phyloP scores from a whole-genome alignment of 2,888 invertebrate genomes.

The Limenitis camilla region DNA sequence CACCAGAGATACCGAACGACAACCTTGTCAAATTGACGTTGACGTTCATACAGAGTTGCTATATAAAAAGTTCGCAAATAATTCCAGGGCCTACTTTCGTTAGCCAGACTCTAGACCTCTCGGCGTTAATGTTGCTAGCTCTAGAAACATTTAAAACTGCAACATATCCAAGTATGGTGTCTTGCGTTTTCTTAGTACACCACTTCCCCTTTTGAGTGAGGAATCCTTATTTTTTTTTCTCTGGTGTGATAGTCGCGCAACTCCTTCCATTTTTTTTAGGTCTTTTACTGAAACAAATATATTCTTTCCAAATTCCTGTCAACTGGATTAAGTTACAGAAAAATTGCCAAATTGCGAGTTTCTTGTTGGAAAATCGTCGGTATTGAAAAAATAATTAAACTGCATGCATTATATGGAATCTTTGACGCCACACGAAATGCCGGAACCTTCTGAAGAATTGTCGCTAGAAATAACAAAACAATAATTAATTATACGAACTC shows the following conservation, averaged over 20 bases:
- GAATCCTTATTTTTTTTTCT: conserved; percentile 29
- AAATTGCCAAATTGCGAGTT: conserved; percentile 21
- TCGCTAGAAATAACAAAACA: no score
- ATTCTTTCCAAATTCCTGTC: conserved; percentile 21
- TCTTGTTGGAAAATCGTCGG: conserved; percentile 22
- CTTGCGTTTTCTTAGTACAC: conserved; percentile 24
- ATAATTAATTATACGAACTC: no score
- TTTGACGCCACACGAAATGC: conserved; percentile 14
- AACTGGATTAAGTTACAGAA: conserved; percentile 20
- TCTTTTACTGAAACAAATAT: conserved; percentile 32
- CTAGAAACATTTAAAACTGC: conserved; percentile 22
- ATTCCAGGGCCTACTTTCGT: no score
- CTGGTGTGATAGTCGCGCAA: conserved; percentile 32
- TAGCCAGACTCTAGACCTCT: conserved; percentile 17
- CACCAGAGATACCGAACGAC: no score
- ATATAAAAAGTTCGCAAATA: no score
- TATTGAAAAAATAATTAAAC: conserved; percentile 19
- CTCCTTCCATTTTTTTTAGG: conserved; percentile 35
- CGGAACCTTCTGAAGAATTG: conserved; percentile 16
- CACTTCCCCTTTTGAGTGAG: conserved; percentile 21
- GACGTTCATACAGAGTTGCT: no score
- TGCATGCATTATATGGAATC: conserved; percentile 17
- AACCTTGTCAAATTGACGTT: no score
- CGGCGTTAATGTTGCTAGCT: conserved; percentile 10
- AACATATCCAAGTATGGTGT: conserved; percentile 25